phyloP scores from a whole-genome alignment of 2,797 vertebrate genomes.

The Prionace glauca region DNA sequence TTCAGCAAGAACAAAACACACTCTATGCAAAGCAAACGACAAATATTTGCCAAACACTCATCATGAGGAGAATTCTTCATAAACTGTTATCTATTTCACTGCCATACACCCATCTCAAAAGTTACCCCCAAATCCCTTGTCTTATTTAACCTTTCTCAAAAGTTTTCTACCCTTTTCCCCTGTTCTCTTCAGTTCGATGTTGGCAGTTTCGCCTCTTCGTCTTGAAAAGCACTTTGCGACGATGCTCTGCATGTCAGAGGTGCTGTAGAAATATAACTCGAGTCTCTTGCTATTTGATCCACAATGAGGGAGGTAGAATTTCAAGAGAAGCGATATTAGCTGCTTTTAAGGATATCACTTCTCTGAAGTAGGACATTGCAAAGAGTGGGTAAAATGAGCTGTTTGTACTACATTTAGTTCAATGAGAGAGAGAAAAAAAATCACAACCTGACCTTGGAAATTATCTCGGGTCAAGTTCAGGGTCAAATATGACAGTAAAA shows the following conservation, averaged over 20 bases:
- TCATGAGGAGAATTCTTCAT: neutral
- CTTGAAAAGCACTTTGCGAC: neutral
- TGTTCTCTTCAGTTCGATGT: neutral
- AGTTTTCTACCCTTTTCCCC: neutral
- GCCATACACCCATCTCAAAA: neutral
- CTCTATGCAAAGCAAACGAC: neutral
- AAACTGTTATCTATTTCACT: neutral
- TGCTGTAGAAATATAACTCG: neutral
- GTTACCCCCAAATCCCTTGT: neutral
- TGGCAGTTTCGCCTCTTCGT: neutral
- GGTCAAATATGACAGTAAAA: conserved; percentile 4
- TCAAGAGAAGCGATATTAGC: neutral
- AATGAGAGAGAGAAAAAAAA: neutral
- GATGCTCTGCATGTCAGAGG: neutral
- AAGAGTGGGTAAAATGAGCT: neutral
- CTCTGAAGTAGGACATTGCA: neutral
- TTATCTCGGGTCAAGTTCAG: neutral
- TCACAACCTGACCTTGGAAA: neutral
- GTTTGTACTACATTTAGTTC: neutral
- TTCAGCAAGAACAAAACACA: neutral
- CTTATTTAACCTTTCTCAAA: neutral
- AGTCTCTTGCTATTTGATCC: neutral
- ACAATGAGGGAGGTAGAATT: neutral
- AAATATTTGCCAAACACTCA: neutral
- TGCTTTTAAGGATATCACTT: neutral